Conservation (phyloP, 2,113 vertebrate genomes). For the Regulus satrapa region DNA sequence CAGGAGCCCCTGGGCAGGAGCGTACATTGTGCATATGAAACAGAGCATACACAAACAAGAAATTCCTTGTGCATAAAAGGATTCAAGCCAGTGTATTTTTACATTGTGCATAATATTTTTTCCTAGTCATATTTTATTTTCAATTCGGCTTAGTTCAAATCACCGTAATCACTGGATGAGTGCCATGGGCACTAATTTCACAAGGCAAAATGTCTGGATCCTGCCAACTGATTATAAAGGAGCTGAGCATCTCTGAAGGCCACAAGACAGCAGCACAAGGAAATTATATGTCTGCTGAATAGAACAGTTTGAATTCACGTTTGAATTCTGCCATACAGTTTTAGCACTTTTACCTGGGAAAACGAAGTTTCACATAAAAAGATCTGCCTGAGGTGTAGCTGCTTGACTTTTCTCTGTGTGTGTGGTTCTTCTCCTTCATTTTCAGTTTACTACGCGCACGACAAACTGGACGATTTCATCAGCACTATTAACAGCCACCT, state of each 20-base stretch:
- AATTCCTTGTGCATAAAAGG: neutral
- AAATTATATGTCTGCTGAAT: neutral
- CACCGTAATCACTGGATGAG: neutral
- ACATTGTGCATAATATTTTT: neutral
- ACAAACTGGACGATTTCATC: constrained; percentile 87
- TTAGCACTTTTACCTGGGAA: neutral
- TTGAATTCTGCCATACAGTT: neutral
- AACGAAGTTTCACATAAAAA: neutral
- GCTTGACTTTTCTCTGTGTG: neutral
- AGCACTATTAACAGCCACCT: constrained; percentile 81
- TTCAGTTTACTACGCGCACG: constrained; percentile 73
- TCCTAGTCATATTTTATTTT: neutral
- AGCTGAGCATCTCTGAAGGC: neutral
- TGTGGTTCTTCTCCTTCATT: neutral
- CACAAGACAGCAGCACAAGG: neutral
- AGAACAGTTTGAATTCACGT: neutral
- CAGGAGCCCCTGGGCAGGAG: neutral
- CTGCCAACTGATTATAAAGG: neutral
- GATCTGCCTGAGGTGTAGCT: neutral
- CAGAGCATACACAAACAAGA: neutral
- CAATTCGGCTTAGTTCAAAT: neutral
- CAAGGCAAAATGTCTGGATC: neutral
- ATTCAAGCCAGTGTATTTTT: neutral
- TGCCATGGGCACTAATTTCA: rapidly evolving
- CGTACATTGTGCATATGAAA: too few species aligned